Base-by-base conservation (phyloP, 2,797 vertebrate species). In the Petrocephalus sullivani region DNA sequence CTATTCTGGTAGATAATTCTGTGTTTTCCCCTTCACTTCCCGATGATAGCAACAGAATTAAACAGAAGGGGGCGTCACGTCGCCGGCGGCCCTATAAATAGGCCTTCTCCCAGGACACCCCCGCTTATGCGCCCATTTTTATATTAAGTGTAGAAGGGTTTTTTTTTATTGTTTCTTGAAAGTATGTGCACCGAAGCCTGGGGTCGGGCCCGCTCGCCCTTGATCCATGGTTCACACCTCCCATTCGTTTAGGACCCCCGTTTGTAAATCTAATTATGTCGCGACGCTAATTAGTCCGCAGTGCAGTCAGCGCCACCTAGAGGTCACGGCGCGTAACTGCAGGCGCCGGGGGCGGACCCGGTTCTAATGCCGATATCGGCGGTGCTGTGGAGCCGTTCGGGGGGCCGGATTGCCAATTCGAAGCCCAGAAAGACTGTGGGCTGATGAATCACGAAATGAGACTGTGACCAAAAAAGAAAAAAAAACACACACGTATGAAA, bases 381-480 rank as follows among this genome's bases (percentile, higher is more conserved):
- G 4, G 12, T 2, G 37, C 16, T 82, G 16, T 16, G 2, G 78
- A 5, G 12, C 8, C 33, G 78, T 12, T 23, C 3, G 0, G 67
- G 10, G 67, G 67, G 33, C 28, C 64, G 21, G 33, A 9, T 28
- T 37, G 67, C 67, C 67, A 83, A 83, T 41, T 21, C 46, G 10
- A 2, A 54, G 21, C 67, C 14, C 53, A 7, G 33, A 88, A 57
- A 53, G 87, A 84, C 78, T 21, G 71, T 75, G 81, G 87, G 33
- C 46, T 21, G 71, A 41, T 83, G 71, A 88, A 88, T 82, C 71
- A 88, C 56, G 41, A 61, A 83, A 84, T 23, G 56, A 85, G 87
- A 64, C 56, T 84, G 53, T 51, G 60, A 64, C 37, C 87, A 49
- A 61, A 46, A 84, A 88, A 61, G 53, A 9, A 4, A 46, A 46